Evolutionary conservation across 1,140 invertebrate species (phyloP).

Genomic region (Drosophila miranda): DNA sequence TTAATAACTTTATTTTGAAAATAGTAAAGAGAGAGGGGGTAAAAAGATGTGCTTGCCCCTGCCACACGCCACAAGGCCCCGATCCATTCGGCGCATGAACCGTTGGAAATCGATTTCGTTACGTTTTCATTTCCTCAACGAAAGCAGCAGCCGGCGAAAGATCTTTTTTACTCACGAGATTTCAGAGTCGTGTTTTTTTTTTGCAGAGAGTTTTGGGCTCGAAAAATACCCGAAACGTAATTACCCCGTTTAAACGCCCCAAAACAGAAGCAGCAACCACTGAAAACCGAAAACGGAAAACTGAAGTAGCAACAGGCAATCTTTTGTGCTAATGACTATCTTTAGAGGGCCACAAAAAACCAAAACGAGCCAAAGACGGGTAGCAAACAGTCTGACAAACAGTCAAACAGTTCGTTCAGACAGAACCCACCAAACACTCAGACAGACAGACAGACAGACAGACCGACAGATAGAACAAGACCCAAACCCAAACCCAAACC

Average conservation of each 20-base stretch:
- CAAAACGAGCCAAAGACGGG: constrained; percentile 62
- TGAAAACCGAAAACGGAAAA: constrained; percentile 1
- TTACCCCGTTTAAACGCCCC: constrained; percentile 68
- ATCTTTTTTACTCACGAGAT: constrained; percentile 15
- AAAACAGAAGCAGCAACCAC: constrained; percentile 53
- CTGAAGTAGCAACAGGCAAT: constrained; percentile 34
- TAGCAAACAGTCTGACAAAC: constrained; percentile 64
- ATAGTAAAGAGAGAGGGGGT: constrained; percentile 19
- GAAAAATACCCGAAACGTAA: constrained; percentile 67
- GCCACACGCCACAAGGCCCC: constrained; percentile 58
- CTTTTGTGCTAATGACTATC: constrained; percentile 76
- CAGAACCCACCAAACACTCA: constrained; percentile 20
- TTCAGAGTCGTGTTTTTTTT: constrained; percentile 25
- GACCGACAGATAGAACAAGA: constrained; percentile 3
- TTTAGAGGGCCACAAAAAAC: constrained; percentile 32
- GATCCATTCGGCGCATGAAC: constrained; percentile 53
- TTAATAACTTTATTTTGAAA: constrained; percentile 71
- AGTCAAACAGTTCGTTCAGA: constrained; percentile 24
- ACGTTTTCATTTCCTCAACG: constrained; percentile 78
- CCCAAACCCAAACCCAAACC: neutral
- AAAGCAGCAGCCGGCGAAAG: constrained; percentile 51
- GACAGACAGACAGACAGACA: constrained; percentile 2
- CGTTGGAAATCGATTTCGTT: constrained; percentile 77
- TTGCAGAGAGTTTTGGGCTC: constrained; percentile 2
- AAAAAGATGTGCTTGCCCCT: constrained; percentile 34